Evolutionary conservation across 2,797 vertebrate genomes (phyloP), one percentile per base, ranked within the genome.

Genomic region (Zenarchopterus dispar): DNA sequence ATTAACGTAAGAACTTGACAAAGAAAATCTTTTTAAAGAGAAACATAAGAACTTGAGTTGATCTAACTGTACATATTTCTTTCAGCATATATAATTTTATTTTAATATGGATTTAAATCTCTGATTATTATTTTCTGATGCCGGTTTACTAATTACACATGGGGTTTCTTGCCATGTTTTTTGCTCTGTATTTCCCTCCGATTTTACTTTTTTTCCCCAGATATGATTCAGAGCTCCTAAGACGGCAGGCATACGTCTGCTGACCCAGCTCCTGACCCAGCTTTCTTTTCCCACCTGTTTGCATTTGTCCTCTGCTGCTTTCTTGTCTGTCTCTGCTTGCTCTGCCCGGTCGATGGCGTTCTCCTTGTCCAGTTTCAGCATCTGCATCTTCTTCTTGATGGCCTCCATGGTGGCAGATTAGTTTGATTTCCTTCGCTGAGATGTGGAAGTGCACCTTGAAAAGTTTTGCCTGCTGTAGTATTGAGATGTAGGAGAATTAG

Each of bases 321-420:
- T 97, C 90, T 95, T 93, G 74, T 96, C 97, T 0, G 94, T 87
- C 84, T 99, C 97, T 0, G 96, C 95, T 90, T 97, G 95, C 69
- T 98, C 96, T 0, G 97, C 96, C 15, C 96, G 91, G 91, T 98
- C 96, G 2, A 97, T 93, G 89, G 97, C 96, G 0, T 96, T 97
- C 91, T 98, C 97, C 90, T 96, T 98, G 92, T 99, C 97, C 84
- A 97, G 28, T 86, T 98, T 99, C 84, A 98, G 89, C 97, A 98
- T 97, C 92, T 99, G 97, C 97, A 99, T 98, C 93, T 98, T 98
- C 89, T 98, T 99, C 93, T 97, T 98, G 91, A 98, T 98, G 75
- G 97, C 97, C 81, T 98, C 97, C 97, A 99, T 99, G 86, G 75
- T 89, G 86, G 62, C 67, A 36, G 65, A 6, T 71, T 31, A 33